Evolutionary conservation across 2,888 invertebrate genomes (phyloP).

Genomic region (Adineta ricciae): DNA sequence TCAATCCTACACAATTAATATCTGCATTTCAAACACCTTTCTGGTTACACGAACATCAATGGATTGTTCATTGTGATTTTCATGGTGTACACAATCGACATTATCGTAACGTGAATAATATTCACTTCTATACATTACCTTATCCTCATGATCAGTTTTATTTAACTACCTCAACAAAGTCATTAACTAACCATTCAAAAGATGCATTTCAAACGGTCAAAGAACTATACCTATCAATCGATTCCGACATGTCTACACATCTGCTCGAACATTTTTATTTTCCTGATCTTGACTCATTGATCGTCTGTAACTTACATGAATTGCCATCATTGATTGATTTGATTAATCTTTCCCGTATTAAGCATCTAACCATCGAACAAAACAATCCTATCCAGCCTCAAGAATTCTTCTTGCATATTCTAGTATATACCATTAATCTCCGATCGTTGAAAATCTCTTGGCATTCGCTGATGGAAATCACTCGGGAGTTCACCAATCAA

Average conservation of each 20-base stretch:
- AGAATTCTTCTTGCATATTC: not conserved
- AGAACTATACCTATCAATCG: not conserved
- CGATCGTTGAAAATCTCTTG: not conserved
- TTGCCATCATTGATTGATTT: not conserved
- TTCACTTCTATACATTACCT: not conserved
- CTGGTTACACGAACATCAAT: not conserved
- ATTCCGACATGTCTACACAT: not conserved
- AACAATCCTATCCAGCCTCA: not conserved
- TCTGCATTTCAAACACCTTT: not conserved
- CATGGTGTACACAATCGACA: not conserved
- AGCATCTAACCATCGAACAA: not conserved
- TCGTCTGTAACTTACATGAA: not conserved
- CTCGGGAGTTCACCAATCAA: not conserved
- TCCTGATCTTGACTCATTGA: not conserved
- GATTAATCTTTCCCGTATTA: not conserved
- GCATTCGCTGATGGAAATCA: not conserved
- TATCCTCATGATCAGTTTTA: not conserved
- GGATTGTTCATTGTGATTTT: not conserved
- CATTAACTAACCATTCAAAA: not conserved
- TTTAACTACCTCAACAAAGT: not conserved
- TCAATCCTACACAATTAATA: not conserved
- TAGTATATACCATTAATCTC: not conserved
- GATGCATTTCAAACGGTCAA: not conserved
- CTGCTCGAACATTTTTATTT: not conserved
- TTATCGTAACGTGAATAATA: not conserved